Evolutionary conservation across 2,113 vertebrate genomes (phyloP), one percentile per base, ranked within the genome.

Genomic region (Thomomys bottae): DNA sequence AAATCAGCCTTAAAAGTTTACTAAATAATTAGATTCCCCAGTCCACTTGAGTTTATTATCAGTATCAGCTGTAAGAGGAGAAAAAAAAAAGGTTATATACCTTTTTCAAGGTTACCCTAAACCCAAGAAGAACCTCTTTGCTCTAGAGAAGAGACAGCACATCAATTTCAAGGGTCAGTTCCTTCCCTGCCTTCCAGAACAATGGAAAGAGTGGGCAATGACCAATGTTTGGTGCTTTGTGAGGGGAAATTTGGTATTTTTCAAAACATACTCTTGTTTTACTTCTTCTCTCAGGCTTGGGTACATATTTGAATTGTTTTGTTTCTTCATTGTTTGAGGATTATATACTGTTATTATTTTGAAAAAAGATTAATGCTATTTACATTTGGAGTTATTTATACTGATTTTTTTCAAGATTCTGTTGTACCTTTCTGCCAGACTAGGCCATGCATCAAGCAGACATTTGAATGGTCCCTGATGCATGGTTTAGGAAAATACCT

Each of bases 391-490:
- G 12, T 85, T 88, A 42, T 70, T 93, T 32, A 42, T 89, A 80
- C 34, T 24, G 84, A 3, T 71, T 87, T 90, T 87, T 90, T 78
- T 14, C 63, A 67, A 78, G 66, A 75, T 67, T 66, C 45, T 78
- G 0, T 64, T 38, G 21, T 85, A 63, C 42, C 57, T 89, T 72
- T 81, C 59, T 83, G 28, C 20, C 20, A 80, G 49, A 84, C 67
- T 70, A 36, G 57, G 70, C 6, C 38, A 20, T 68, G 72, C 10
- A 42, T 93, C 72, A 82, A 81, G 30, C 78, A 93, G 61, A 91
- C 59, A 76, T 93, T 68, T 84, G 71, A 92, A 93, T 68, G 34
- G 49, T 84, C 42, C 61, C 75, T 49, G 59, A 61, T 70, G 32
- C 17, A 36, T 59, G 59, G 54, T 89, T 92, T 40, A 42, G 30